Evolutionary conservation across 1,140 invertebrate species (phyloP).

Genomic region (Brachionus manjavacas): DNA sequence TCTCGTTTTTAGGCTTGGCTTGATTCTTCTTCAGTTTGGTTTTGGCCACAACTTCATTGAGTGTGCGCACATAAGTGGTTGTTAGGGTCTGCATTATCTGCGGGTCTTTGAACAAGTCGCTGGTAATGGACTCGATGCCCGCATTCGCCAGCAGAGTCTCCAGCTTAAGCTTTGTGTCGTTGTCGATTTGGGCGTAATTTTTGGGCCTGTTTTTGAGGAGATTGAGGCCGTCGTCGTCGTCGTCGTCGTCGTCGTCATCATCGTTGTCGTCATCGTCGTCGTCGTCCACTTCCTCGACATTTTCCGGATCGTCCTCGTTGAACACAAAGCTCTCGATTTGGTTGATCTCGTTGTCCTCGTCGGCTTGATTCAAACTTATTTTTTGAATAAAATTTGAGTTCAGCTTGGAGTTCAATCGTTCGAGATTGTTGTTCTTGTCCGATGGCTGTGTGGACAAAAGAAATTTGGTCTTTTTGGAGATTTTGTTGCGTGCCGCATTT

Average conservation of each 20-base stretch:
- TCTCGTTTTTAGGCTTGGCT: not conserved
- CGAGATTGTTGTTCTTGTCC: constrained; percentile 10
- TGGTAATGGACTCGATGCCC: constrained; percentile 31
- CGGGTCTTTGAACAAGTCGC: constrained; percentile 36
- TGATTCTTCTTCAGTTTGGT: not conserved
- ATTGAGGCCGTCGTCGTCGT: constrained; percentile 17
- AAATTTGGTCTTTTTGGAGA: not conserved
- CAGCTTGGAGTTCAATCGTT: not conserved
- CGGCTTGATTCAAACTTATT: not conserved
- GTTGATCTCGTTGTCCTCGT: not conserved
- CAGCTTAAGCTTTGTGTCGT: constrained; percentile 15
- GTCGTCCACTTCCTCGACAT: not conserved
- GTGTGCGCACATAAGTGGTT: constrained; percentile 28
- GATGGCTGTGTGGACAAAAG: not conserved
- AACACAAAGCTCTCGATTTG: constrained; percentile 12
- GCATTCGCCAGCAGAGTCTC: constrained; percentile 9
- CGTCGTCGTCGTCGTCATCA: not conserved
- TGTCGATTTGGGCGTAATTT: constrained; percentile 13
- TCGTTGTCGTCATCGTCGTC: not conserved
- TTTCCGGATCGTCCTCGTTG: not conserved
- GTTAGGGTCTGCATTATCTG: constrained; percentile 41
- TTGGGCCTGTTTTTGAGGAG: constrained; percentile 3
- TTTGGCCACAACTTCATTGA: constrained; percentile 36
- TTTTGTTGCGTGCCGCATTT: not conserved
- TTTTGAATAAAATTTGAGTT: constrained; percentile 28